Conservation (phyloP, 2,797 vertebrate species). For the Psittacula echo region DNA sequence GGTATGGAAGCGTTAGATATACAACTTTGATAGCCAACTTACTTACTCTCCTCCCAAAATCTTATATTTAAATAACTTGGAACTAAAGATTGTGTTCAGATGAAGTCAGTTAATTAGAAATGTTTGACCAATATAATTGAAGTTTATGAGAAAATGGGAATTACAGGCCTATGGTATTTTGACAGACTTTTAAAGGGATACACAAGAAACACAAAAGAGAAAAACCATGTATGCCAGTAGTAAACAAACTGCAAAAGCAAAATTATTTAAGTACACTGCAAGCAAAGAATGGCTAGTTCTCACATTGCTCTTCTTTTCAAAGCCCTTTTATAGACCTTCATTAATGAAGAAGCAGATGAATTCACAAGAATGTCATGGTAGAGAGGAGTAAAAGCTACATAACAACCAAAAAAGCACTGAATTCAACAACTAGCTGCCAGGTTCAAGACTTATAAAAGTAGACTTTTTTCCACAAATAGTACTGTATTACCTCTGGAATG, state of each 20-base stretch:
- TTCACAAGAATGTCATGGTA: not conserved
- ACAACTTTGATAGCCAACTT: not conserved
- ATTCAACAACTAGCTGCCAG: not conserved
- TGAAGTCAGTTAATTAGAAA: constrained; percentile 10
- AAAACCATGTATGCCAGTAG: not conserved
- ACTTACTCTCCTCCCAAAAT: not conserved
- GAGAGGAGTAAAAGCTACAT: not conserved
- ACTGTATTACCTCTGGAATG: not conserved
- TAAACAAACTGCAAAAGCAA: not conserved
- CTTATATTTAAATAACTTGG: not conserved
- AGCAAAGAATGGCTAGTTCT: not conserved
- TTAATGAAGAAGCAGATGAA: not conserved
- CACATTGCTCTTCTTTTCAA: not conserved
- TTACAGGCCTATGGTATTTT: not conserved
- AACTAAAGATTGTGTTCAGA: not conserved
- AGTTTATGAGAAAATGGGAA: not conserved
- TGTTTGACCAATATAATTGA: not conserved
- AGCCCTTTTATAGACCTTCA: not conserved
- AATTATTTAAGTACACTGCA: not conserved
- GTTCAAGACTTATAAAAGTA: not conserved
- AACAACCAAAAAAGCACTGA: not conserved
- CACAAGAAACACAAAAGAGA: not conserved
- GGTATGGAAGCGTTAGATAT: not conserved
- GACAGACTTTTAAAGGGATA: not conserved
- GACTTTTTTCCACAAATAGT: not conserved